Percentiles rank a stretch among this genome's conserved stretches.
Conservation (phyloP, 2,888 invertebrate species). For the Drosophila paranaensis region DNA sequence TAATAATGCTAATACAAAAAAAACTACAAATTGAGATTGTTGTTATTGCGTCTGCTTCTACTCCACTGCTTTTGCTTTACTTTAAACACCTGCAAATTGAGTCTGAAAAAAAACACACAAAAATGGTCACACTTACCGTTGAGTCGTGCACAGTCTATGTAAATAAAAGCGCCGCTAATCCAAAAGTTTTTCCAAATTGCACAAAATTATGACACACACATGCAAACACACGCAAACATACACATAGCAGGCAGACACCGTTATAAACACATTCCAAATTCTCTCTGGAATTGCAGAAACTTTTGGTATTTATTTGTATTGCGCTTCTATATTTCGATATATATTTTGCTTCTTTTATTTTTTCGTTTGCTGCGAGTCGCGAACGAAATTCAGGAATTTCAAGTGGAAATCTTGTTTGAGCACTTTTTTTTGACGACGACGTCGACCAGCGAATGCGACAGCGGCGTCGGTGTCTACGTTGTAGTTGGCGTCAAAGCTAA, state of each 20-base stretch:
- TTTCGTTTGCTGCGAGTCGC: conserved; percentile 51
- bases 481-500: conserved; percentile 51
- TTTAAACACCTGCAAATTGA: conserved; percentile 52
- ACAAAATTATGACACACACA: conserved; percentile 50
- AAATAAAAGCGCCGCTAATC: conserved; percentile 67
- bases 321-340: conserved; percentile 60
- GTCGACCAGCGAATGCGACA: conserved; percentile 28
- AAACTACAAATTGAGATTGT: conserved; percentile 66
- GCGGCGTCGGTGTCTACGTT: conserved; percentile 38
- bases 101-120: conserved; percentile 28
- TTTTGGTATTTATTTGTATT: conserved; percentile 56
- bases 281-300: conserved; percentile 45
- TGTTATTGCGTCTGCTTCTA: conserved; percentile 28
- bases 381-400: conserved; percentile 79
- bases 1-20: conserved; percentile 77
- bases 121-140: conserved; percentile 68
- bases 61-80: conserved; percentile 7
- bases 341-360: conserved; percentile 25
- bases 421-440: conserved; percentile 65
- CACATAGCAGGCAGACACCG: conserved; percentile 27
- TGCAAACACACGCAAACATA: conserved; percentile 4
- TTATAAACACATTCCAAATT: conserved; percentile 41
- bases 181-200: conserved; percentile 48
- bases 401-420: conserved; percentile 80
- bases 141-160: conserved; percentile 35